These are phyloP conservation scores for Python bivittatus DNA, from an alignment of 2,113 vertebrate genomes.

Conservation along the genomic window DNA sequence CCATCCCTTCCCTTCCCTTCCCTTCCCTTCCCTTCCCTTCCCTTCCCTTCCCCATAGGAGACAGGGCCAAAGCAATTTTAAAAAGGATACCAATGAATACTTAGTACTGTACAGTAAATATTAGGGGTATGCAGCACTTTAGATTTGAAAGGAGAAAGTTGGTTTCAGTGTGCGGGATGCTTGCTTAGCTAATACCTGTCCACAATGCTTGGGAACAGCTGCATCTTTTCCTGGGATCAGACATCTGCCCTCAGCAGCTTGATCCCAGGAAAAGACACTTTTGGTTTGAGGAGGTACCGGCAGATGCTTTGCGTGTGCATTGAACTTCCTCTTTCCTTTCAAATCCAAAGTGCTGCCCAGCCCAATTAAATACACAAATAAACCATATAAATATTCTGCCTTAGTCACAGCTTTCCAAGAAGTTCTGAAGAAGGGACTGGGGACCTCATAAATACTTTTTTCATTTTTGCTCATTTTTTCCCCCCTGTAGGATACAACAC, in stretches of 20 bases:
- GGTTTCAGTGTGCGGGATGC: neutral
- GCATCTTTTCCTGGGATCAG: neutral
- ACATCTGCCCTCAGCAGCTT: neutral
- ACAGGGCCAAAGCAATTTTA: neutral
- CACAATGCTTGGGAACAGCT: neutral
- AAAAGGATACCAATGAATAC: neutral
- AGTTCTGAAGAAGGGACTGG: neutral
- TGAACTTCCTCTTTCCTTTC: neutral
- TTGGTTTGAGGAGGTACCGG: neutral
- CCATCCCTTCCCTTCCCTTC: neutral
- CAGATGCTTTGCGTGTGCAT: neutral
- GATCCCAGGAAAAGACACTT: neutral
- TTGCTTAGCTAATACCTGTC: neutral
- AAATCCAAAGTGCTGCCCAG: neutral
- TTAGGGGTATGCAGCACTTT: neutral
- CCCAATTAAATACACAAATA: neutral
- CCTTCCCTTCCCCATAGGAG: neutral
- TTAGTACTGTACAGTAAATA: neutral
- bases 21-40: neutral
- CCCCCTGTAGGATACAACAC: neutral
- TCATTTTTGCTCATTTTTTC: neutral
- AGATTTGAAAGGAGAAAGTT: neutral
- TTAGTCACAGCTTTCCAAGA: neutral
- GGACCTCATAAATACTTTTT: neutral
- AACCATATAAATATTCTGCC: neutral